Percentiles rank a stretch among this genome's conserved stretches.
Conservation (phyloP, 2,888 invertebrate species). For the Agriopis marginaria region DNA sequence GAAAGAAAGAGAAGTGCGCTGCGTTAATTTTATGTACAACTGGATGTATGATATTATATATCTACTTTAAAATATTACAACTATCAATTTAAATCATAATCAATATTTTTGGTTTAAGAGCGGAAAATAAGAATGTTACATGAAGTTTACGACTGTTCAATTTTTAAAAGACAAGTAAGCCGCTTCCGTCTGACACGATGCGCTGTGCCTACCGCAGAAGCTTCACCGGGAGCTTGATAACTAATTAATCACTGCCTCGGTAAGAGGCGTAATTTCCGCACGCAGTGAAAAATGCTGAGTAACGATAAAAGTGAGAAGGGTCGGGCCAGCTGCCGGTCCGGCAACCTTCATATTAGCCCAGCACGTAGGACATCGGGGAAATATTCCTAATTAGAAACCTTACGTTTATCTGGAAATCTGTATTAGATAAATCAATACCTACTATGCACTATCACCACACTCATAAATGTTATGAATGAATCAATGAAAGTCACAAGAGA, state of each 20-base stretch:
- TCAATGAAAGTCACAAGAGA: too few relatives aligned
- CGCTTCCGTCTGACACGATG: slow-evolving; percentile 46
- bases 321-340: slow-evolving; percentile 50
- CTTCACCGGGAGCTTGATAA: slow-evolving; percentile 54
- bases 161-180: slow-evolving; percentile 1
- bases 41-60: too few relatives aligned
- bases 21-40: too few relatives aligned
- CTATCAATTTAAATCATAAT: too few relatives aligned
- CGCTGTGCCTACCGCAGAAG: slow-evolving; percentile 27
- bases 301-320: slow-evolving; percentile 77
- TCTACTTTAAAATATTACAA: too few relatives aligned
- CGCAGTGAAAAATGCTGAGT: slow-evolving; percentile 76
- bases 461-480: too few relatives aligned
- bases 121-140: too few relatives aligned
- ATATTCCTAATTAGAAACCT: slow-evolving; percentile 31
- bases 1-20: too few relatives aligned
- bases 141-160: too few relatives aligned
- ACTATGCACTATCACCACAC: too few relatives aligned
- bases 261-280: slow-evolving; percentile 70
- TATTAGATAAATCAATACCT: not conserved
- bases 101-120: too few relatives aligned
- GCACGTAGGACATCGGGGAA: slow-evolving; percentile 38
- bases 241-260: slow-evolving; percentile 78
- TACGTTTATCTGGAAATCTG: slow-evolving; percentile 7
- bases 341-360: slow-evolving; percentile 40